Base-by-base conservation (phyloP, 2,888 invertebrate species). In the Isoperla grammatica region DNA sequence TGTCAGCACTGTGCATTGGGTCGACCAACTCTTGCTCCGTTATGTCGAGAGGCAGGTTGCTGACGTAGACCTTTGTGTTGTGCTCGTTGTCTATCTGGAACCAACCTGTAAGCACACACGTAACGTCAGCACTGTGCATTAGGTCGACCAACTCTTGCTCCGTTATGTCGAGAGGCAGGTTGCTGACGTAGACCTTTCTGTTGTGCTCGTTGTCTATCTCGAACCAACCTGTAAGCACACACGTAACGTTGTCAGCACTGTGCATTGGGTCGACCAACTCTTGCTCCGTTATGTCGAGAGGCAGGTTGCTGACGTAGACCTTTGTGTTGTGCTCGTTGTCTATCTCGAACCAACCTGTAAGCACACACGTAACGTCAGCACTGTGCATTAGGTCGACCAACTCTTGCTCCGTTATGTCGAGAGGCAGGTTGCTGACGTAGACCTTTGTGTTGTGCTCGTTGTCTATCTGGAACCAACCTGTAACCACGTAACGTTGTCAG, bases 1-100 rank as follows among this genome's bases (percentile, higher is more conserved):
- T 81, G 3, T 99, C 99, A 79, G 90, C 98, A 75, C 99, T 99
- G 68, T 87, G 85, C 91, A 99, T 97, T 39, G 97, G 76, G 71
- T 93, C 89, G 45, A 90, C 82, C 76, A 95, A 92, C 71, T 91
- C 90, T 64, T 95, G 88, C 70, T 95, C 87, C 0, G 90, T 93
- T 60, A 93, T 84, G 68, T 95, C 92, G 58, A 81, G 71, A 0
- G 99, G 98, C 66, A 99, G 79, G 71, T 94, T 92, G 20, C 89
- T 87, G 2, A 99, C 95, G 77, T 99, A 99, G 0, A 99, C 95
- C 74, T 95, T 95, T 1, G 95, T 95, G 71, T 95, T 97, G 69
- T 87, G 85, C 20, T 85, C 83, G 60, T 94, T 88, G 63, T 92
- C 85, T 29, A 93, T 78, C 64, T 99, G 90, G 76, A 99, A 97